Evolutionary conservation across 2,888 invertebrate species (phyloP).

Genomic region (Andrena hattorfiana): DNA sequence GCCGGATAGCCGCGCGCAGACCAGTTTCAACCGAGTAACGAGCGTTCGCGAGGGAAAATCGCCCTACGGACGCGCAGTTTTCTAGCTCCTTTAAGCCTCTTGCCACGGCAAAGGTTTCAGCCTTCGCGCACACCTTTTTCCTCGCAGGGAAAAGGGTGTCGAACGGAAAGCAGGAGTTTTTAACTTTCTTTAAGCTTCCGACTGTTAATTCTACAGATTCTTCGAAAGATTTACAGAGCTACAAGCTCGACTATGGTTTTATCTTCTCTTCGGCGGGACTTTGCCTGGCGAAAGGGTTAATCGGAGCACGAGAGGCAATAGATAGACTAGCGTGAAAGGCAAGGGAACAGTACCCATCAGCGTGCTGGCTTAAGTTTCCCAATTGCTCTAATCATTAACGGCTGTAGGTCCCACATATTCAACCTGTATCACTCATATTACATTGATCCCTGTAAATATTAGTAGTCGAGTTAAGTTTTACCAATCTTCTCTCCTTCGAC

Average conservation of each 20-base stretch:
- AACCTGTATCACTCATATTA: slow-evolving; percentile 76
- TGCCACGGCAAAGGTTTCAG: slow-evolving; percentile 5
- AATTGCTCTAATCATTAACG: slow-evolving; percentile 72
- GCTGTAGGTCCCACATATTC: slow-evolving; percentile 74
- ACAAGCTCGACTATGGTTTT: not conserved
- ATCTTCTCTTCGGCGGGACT: not conserved
- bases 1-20: not conserved
- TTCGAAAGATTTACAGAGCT: not conserved
- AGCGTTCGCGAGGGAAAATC: not conserved
- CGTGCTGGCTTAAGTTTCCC: slow-evolving; percentile 68
- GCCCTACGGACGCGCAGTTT: not conserved
- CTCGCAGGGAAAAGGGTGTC: not conserved
- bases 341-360: slow-evolving; percentile 44
- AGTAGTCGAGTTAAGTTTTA: slow-evolving; percentile 71
- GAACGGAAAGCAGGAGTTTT: not conserved
- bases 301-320: not conserved
- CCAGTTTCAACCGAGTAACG: not conserved
- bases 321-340: slow-evolving; percentile 23
- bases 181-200: too few species aligned
- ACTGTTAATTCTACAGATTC: not conserved
- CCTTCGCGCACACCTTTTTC: not conserved
- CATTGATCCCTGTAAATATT: slow-evolving; percentile 81
- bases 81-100: slow-evolving; percentile 8
- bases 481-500: slow-evolving; percentile 23
- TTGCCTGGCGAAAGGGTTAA: slow-evolving; percentile 8